A percentile compares a stretch with the other conserved stretches of the same genome.
Conservation (phyloP, 2,888 invertebrate species). For the Argyresthia goedartella region DNA sequence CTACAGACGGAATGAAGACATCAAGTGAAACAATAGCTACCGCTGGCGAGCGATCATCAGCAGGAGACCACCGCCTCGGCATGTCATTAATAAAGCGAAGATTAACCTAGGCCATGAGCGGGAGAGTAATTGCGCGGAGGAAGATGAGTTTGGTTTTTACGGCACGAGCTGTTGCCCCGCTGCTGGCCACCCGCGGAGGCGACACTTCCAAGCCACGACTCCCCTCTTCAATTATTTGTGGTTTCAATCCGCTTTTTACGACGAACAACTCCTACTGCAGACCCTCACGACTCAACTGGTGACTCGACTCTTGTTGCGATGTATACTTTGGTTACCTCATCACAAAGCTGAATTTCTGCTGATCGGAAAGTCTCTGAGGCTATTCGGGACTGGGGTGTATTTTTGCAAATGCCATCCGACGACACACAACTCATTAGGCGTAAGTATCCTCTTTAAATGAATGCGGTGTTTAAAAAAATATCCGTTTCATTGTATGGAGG, state of each 20-base stretch:
- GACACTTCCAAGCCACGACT: slow-evolving; percentile 26
- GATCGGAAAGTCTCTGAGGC: no score
- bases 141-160: slow-evolving; percentile 65
- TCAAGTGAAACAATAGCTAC: slow-evolving; percentile 18
- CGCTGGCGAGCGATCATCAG: slow-evolving; percentile 20
- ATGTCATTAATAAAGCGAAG: slow-evolving; percentile 54
- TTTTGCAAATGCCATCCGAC: slow-evolving; percentile 9
- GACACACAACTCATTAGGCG: slow-evolving; percentile 13
- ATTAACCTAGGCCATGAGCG: slow-evolving; percentile 48
- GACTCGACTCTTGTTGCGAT: not conserved
- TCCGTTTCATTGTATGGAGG: slow-evolving; percentile 10
- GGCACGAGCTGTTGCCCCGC: slow-evolving; percentile 50
- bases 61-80: slow-evolving; percentile 32
- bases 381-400: not conserved
- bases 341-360: no score
- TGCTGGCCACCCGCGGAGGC: slow-evolving; percentile 58
- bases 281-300: not conserved
- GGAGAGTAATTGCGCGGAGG: slow-evolving; percentile 13
- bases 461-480: slow-evolving; percentile 23
- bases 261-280: slow-evolving; percentile 35
- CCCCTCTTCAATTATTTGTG: slow-evolving; percentile 59
- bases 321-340: no score
- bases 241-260: slow-evolving; percentile 67
- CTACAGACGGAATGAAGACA: slow-evolving; percentile 28
- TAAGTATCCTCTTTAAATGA: slow-evolving; percentile 13